phyloP scores from a whole-genome alignment of 2,113 vertebrate genomes.

The Diadophis punctatus region DNA sequence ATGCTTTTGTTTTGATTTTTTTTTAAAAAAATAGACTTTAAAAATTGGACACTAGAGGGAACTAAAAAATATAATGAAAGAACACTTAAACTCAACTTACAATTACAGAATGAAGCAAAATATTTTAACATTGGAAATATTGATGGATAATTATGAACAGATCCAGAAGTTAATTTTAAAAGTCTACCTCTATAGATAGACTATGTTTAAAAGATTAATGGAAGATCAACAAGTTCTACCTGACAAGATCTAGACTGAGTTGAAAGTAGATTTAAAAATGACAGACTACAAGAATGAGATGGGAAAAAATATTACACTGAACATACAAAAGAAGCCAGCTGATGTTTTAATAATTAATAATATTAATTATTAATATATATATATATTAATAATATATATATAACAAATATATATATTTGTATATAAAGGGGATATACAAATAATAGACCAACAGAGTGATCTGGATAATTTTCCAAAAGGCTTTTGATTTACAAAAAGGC shows the following conservation, averaged over 20 bases:
- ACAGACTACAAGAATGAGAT: background rate
- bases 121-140: background rate
- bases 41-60: background rate
- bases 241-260: background rate
- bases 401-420: too few relatives aligned
- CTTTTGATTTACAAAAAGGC: background rate
- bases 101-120: background rate
- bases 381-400: too few relatives aligned
- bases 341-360: background rate
- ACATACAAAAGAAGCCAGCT: background rate
- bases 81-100: background rate
- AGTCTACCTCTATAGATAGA: background rate
- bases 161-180: background rate
- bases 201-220: background rate
- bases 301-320: background rate
- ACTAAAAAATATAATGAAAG: background rate
- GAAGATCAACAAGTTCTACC: background rate
- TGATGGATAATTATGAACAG: background rate
- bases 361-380: too few relatives aligned
- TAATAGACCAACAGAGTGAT: background rate
- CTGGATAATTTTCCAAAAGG: background rate
- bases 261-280: background rate
- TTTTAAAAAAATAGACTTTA: background rate
- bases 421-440: background rate
- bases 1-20: background rate